phyloP scores from a whole-genome alignment of 2,888 invertebrate genomes.

The Drosophila anomalata region DNA sequence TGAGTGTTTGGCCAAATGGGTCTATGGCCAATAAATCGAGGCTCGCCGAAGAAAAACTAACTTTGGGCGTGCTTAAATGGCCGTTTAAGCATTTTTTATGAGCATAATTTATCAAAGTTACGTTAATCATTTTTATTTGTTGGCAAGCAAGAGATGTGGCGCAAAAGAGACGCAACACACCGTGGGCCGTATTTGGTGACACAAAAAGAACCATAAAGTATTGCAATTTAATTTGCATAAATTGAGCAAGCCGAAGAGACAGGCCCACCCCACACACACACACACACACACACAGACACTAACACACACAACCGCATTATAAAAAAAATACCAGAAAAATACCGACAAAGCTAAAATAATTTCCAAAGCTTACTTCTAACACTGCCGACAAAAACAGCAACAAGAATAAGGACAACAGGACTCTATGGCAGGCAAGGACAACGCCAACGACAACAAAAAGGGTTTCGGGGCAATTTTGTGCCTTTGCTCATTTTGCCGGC shows the following conservation, averaged over 20 bases:
- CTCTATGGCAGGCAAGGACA: conserved; percentile 5
- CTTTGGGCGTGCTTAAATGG: conserved; percentile 77
- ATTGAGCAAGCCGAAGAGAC: conserved; percentile 57
- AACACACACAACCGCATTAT: background rate
- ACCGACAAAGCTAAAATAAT: conserved; percentile 66
- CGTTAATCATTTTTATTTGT: conserved; percentile 68
- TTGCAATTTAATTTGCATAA: conserved; percentile 78
- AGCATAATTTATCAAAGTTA: conserved; percentile 77
- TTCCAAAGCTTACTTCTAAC: conserved; percentile 64
- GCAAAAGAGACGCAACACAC: conserved; percentile 5
- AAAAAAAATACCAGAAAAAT: conserved; percentile 62
- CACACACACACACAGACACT: conserved; percentile 5
- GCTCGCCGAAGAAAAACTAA: conserved; percentile 45
- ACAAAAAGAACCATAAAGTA: conserved; percentile 63
- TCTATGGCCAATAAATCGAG: conserved; percentile 69
- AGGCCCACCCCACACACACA: conserved; percentile 6
- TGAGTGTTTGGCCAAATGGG: conserved; percentile 67
- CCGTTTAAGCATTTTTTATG: conserved; percentile 75
- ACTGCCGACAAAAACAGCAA: conserved; percentile 48
- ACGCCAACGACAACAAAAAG: conserved; percentile 55
- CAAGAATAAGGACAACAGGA: conserved; percentile 21
- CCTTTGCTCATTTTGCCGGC: conserved; percentile 70
- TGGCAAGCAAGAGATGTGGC: conserved; percentile 20
- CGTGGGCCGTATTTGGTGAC: conserved; percentile 62
- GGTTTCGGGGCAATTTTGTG: conserved; percentile 69